Conservation (phyloP, 2,113 vertebrate species). For the Grus americana region DNA sequence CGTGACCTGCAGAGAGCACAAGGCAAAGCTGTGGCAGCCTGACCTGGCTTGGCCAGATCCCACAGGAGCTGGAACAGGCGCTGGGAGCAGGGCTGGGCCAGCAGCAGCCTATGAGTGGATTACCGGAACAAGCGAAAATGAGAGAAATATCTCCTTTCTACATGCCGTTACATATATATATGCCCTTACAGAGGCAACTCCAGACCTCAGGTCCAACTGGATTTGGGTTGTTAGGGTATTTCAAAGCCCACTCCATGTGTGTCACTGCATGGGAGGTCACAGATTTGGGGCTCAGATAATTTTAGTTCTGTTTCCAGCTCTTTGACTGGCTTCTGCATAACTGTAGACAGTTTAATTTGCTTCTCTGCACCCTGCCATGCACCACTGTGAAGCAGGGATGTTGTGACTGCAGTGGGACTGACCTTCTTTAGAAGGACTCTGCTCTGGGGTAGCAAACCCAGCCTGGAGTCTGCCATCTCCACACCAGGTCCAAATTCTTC, state of each 20-base stretch:
- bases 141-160: background rate
- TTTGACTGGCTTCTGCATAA: background rate
- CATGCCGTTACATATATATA: background rate
- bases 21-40: background rate
- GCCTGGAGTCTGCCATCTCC: background rate
- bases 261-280: background rate
- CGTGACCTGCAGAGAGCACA: background rate
- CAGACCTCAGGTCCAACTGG: accelerated
- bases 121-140: accelerated
- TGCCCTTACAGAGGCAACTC: background rate
- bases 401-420: background rate
- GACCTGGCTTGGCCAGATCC: background rate
- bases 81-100: accelerated
- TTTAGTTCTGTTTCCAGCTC: background rate
- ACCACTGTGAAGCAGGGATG: background rate
- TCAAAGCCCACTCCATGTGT: background rate
- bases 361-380: accelerated
- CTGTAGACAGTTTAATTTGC: background rate
- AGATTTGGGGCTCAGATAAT: background rate
- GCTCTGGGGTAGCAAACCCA: background rate
- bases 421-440: background rate
- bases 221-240: background rate
- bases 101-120: background rate
- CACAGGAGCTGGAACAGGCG: background rate
- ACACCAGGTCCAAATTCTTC: background rate